phyloP scores from a whole-genome alignment of 2,797 vertebrate genomes.

The Arrhamphus sclerolepis region DNA sequence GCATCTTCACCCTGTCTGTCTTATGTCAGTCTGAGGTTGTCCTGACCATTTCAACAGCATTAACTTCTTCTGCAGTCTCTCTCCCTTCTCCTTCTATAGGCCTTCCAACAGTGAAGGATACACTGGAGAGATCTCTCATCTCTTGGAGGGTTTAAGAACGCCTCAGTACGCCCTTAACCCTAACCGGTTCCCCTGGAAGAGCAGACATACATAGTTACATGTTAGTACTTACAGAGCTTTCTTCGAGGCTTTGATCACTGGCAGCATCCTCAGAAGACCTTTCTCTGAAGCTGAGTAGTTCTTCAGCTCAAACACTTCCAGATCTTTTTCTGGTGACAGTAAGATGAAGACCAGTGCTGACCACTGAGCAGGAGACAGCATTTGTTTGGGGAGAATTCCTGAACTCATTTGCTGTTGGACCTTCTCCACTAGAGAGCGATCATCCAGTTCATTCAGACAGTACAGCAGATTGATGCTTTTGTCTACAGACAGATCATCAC shows the following conservation, averaged over 20 bases:
- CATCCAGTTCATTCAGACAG: slow-evolving; percentile 28
- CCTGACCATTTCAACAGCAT: no score
- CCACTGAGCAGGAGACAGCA: slow-evolving; percentile 6
- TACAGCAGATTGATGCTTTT: slow-evolving; percentile 31
- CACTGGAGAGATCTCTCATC: no score
- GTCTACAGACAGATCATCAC: neutral
- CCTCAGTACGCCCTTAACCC: no score
- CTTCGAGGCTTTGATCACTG: slow-evolving; percentile 25
- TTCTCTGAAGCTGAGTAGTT: slow-evolving; percentile 37
- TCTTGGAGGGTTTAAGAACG: no score
- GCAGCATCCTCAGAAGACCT: slow-evolving; percentile 27
- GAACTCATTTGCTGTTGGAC: neutral
- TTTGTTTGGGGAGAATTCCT: neutral
- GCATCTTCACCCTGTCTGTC: no score
- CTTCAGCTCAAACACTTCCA: slow-evolving; percentile 24
- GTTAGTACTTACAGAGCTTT: neutral
- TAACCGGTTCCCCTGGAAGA: no score
- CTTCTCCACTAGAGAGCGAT: slow-evolving; percentile 6
- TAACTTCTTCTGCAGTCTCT: no score
- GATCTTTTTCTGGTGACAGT: slow-evolving; percentile 11
- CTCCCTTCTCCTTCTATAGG: no score
- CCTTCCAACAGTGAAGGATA: no score
- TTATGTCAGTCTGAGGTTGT: no score
- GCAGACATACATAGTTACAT: no score
- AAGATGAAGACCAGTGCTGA: slow-evolving; percentile 1